Conservation (phyloP, 2,888 invertebrate species). For the Marasmarcha lunaedactyla region DNA sequence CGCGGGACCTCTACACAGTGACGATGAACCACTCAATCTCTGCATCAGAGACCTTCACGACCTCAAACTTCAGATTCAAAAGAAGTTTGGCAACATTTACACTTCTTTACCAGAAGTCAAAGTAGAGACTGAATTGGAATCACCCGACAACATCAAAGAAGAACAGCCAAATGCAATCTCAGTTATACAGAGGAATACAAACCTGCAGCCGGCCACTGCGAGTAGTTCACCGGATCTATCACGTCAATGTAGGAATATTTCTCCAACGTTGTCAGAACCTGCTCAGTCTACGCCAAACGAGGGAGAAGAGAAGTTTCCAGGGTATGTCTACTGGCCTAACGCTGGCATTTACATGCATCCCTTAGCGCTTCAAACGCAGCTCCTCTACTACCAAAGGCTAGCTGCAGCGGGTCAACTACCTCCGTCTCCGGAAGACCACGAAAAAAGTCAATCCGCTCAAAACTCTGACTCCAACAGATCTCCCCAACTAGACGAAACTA, state of each 20-base stretch:
- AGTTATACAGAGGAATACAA: constrained; percentile 57
- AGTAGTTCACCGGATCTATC: constrained; percentile 55
- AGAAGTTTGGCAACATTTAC: constrained; percentile 74
- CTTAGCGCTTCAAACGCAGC: constrained; percentile 76
- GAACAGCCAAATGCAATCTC: constrained; percentile 58
- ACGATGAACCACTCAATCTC: constrained; percentile 84
- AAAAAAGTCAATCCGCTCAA: constrained; percentile 35
- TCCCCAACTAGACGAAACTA: constrained; percentile 50
- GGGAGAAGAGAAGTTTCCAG: constrained; percentile 45
- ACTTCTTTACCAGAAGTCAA: constrained; percentile 69
- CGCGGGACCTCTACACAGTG: constrained; percentile 38
- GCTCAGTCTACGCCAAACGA: constrained; percentile 43
- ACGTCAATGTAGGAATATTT: constrained; percentile 32
- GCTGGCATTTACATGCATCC: constrained; percentile 81
- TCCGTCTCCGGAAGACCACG: constrained; percentile 37
- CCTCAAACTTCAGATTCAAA: constrained; percentile 73
- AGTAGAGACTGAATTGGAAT: constrained; percentile 67
- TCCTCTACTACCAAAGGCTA: constrained; percentile 81
- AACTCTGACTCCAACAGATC: constrained; percentile 39
- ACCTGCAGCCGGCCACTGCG: constrained; percentile 40
- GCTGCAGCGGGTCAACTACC: constrained; percentile 67
- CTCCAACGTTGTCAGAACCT: constrained; percentile 49
- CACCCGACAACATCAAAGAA: constrained; percentile 45
- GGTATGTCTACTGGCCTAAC: constrained; percentile 78
- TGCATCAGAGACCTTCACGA: constrained; percentile 83